A percentile compares a stretch with the other conserved stretches of the same genome.
phyloP scores from a whole-genome alignment of 2,797 vertebrate species.

The Poeciliopsis paucimaculata region DNA sequence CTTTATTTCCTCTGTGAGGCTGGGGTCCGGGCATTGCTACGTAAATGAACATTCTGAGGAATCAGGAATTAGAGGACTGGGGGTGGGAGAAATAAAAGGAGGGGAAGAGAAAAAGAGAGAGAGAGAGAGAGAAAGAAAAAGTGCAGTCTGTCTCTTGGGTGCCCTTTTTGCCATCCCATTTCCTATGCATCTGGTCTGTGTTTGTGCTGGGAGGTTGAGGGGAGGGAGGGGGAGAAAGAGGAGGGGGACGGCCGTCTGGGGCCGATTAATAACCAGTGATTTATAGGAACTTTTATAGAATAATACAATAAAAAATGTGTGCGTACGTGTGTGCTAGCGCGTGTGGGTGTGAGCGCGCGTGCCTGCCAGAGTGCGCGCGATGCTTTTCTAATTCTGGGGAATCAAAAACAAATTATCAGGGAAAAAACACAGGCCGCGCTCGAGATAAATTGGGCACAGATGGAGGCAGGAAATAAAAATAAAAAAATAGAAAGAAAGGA shows the following conservation, averaged over 20 bases:
- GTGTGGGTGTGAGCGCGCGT: slow-evolving; percentile 45
- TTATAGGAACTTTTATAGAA: slow-evolving; percentile 99
- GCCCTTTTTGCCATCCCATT: slow-evolving; percentile 91
- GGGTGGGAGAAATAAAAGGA: slow-evolving; percentile 36
- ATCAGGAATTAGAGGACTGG: slow-evolving; percentile 50
- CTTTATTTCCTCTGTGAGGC: slow-evolving; percentile 82
- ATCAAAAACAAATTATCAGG: slow-evolving; percentile 98
- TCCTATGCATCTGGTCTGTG: slow-evolving; percentile 87
- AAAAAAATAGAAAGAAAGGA: not conserved
- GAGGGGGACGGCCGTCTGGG: slow-evolving; percentile 83
- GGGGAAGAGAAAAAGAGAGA: slow-evolving; percentile 39
- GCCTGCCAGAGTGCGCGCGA: slow-evolving; percentile 84
- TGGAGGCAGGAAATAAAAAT: slow-evolving; percentile 84
- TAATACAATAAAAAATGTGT: slow-evolving; percentile 94
- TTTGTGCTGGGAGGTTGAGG: slow-evolving; percentile 78
- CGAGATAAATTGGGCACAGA: slow-evolving; percentile 96
- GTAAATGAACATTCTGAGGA: slow-evolving; percentile 80
- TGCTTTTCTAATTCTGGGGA: slow-evolving; percentile 95
- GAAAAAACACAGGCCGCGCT: slow-evolving; percentile 85
- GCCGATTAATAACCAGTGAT: slow-evolving; percentile 97
- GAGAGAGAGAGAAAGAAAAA: slow-evolving; percentile 74
- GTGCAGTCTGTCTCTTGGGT: slow-evolving; percentile 87
- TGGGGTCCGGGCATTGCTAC: slow-evolving; percentile 80
- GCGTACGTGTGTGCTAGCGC: slow-evolving; percentile 51
- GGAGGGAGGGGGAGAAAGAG: slow-evolving; percentile 58